Evolutionary conservation across 2,797 vertebrate species (phyloP).

Genomic region (Peromyscus attwateri): DNA sequence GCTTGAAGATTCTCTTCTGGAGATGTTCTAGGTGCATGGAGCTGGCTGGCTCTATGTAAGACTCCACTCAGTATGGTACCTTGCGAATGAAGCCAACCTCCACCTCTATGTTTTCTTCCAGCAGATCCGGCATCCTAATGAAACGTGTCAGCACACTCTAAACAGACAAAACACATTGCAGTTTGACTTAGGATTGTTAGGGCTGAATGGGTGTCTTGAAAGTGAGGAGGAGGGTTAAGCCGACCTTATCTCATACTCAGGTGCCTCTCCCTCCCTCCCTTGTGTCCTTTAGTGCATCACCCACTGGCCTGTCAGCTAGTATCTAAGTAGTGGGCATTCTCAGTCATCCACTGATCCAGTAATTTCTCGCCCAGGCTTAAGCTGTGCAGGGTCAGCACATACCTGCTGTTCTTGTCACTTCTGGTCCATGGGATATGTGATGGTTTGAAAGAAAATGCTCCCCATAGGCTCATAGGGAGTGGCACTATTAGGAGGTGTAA

Average conservation of each 20-base stretch:
- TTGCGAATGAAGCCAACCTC: rapidly evolving
- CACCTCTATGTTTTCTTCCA: rapidly evolving
- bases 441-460: background rate
- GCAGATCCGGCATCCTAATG: slow-evolving; percentile 17
- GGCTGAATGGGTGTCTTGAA: slow-evolving; percentile 73
- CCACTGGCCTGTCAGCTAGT: slow-evolving; percentile 83
- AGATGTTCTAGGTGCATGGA: too few relatives aligned
- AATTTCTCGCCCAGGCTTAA: slow-evolving; percentile 90
- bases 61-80: background rate
- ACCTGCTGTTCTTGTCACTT: slow-evolving; percentile 88
- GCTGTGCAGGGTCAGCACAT: slow-evolving; percentile 85
- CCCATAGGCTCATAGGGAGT: background rate
- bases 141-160: slow-evolving; percentile 74
- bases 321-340: slow-evolving; percentile 87
- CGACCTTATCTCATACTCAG: background rate
- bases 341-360: slow-evolving; percentile 86
- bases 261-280: rapidly evolving
- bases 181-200: slow-evolving; percentile 73
- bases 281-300: background rate
- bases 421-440: slow-evolving; percentile 37
- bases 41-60: too few relatives aligned
- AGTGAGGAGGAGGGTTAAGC: rapidly evolving
- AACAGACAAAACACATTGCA: slow-evolving; percentile 83
- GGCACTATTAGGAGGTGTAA: background rate
- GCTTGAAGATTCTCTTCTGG: background rate